Evolutionary conservation across 2,888 invertebrate genomes (phyloP).

Genomic region (Diarsia rubi): DNA sequence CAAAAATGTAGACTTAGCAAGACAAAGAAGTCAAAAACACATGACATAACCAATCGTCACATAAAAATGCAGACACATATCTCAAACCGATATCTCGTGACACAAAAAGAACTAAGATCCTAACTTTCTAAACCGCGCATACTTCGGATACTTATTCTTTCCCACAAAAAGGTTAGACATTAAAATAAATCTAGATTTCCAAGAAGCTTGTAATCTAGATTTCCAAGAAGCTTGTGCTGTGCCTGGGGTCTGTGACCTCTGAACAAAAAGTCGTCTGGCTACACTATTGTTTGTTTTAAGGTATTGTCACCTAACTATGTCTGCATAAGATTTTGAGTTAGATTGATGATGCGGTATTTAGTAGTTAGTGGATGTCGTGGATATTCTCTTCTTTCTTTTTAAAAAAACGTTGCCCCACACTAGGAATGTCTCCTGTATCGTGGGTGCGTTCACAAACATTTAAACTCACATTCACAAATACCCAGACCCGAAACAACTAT

Average conservation of each 20-base stretch:
- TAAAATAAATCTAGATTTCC: conserved; percentile 65
- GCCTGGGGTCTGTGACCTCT: conserved; percentile 59
- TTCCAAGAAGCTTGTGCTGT: conserved; percentile 56
- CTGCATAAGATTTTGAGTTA: conserved; percentile 24
- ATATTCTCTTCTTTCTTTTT: too few species aligned
- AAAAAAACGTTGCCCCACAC: too few species aligned
- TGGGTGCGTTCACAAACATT: too few species aligned
- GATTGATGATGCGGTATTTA: conserved; percentile 30
- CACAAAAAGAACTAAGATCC: conserved; percentile 10
- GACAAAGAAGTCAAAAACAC: background rate
- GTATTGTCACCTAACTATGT: conserved; percentile 41
- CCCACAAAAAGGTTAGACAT: conserved; percentile 44
- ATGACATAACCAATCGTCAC: background rate
- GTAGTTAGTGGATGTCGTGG: background rate
- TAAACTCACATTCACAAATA: too few species aligned
- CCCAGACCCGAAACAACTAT: too few species aligned
- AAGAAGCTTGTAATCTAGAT: conserved; percentile 59
- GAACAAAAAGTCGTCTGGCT: conserved; percentile 60
- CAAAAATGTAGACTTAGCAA: background rate
- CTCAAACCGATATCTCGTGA: conserved; percentile 13
- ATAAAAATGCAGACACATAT: conserved; percentile 43
- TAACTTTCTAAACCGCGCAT: conserved; percentile 60
- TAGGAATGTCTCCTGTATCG: too few species aligned
- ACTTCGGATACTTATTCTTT: conserved; percentile 30
- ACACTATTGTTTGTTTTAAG: conserved; percentile 31